phyloP scores from a whole-genome alignment of 2,113 vertebrate species.

The Microcebus griseorufus region DNA sequence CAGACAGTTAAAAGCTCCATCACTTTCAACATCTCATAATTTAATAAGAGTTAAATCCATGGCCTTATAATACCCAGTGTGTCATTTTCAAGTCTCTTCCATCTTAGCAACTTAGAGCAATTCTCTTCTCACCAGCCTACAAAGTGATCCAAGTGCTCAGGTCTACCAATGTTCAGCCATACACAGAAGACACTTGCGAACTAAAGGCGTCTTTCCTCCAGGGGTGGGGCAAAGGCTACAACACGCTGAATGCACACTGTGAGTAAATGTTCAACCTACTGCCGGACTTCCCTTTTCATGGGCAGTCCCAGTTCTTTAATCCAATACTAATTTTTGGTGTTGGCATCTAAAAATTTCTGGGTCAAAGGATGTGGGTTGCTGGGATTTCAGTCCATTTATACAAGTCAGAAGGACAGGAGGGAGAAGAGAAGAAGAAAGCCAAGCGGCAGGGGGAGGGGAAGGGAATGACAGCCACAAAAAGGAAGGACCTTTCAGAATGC shows the following conservation, averaged over 20 bases:
- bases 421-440: not conserved
- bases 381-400: not conserved
- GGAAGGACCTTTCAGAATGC: not conserved
- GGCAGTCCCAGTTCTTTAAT: not conserved
- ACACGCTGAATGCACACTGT: rapidly evolving
- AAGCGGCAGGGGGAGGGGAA: constrained; percentile 7
- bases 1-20: rapidly evolving
- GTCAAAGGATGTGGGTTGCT: not conserved
- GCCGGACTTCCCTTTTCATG: not conserved
- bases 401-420: not conserved
- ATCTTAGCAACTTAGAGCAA: not conserved
- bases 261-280: not conserved
- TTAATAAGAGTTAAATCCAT: not conserved
- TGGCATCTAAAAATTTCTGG: not conserved
- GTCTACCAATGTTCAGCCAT: not conserved
- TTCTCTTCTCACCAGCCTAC: not conserved
- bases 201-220: not conserved
- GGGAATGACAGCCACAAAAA: not conserved
- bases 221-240: not conserved
- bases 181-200: not conserved
- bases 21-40: not conserved
- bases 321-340: not conserved
- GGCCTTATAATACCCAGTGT: not conserved
- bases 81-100: not conserved
- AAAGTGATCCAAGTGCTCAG: not conserved